These are phyloP conservation scores for Tinea trinotella DNA, from an alignment of 2,888 invertebrate species.

Conservation along the genomic window DNA sequence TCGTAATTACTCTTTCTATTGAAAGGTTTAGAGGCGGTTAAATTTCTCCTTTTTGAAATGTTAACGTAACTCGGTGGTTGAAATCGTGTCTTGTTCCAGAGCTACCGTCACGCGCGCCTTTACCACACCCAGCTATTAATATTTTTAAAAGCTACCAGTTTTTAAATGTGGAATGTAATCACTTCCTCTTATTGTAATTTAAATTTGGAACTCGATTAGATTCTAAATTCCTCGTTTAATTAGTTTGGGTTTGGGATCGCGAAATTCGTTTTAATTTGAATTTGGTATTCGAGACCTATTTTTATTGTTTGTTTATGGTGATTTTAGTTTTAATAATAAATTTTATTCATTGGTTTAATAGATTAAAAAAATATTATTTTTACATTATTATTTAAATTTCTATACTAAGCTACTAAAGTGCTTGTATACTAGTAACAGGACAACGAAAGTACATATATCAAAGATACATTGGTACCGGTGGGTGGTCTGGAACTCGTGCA, in stretches of 20 bases:
- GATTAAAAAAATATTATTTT: too few relatives aligned
- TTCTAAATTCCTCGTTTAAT: background rate
- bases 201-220: background rate
- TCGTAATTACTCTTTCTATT: too few relatives aligned
- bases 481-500: too few relatives aligned
- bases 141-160: constrained; percentile 8
- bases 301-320: too few relatives aligned
- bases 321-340: background rate
- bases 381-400: too few relatives aligned
- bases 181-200: constrained; percentile 7
- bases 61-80: constrained; percentile 8
- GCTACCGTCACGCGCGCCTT: constrained; percentile 11
- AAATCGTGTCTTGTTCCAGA: background rate
- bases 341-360: too few relatives aligned
- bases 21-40: background rate
- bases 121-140: constrained; percentile 2
- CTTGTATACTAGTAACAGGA: too few relatives aligned
- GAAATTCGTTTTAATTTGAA: background rate
- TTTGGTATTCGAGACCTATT: too few relatives aligned
- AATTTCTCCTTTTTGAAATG: background rate
- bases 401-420: too few relatives aligned
- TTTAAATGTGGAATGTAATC: constrained; percentile 6
- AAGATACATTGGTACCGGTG: too few relatives aligned
- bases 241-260: background rate
- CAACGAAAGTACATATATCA: too few relatives aligned